Evolutionary conservation across 2,113 vertebrate genomes (phyloP), one percentile per base, ranked within the genome.

Genomic region (Sclerurus mexicanus): DNA sequence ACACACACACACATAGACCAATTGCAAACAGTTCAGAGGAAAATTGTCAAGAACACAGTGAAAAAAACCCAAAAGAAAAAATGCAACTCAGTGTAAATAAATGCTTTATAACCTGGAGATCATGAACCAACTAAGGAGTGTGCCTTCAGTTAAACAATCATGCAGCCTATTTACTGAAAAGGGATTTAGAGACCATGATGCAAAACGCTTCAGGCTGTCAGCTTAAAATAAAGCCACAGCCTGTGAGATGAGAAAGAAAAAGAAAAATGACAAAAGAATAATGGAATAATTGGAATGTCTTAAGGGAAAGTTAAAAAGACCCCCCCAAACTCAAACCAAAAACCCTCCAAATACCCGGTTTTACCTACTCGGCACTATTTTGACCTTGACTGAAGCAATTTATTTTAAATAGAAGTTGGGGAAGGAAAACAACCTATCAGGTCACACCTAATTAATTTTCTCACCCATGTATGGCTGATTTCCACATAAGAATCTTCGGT

Each of bases 81-180:
- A 96, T 66, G 85, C 86, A 97, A 94, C 88, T 97, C 94, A 89
- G 86, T 31, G 27, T 97, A 97, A 96, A 97, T 68, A 95, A 97
- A 94, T 91, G 92, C 89, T 97, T 92, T 97, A 92, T 91, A 97
- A 96, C 92, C 94, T 92, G 93, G 94, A 97, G 92, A 96, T 90
- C 89, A 93, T 83, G 94, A 97, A 96, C 79, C 95, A 96, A 80
- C 90, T 80, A 96, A 96, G 63, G 85, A 95, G 92, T 67, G 67
- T 90, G 85, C 95, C 92, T 96, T 97, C 80, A 86, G 83, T 87
- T 95, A 93, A 97, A 96, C 89, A 97, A 95, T 95, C 94, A 96
- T 97, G 95, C 96, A 97, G 66, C 47, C 56, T 93, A 90, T 85
- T 93, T 94, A 96, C 93, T 95, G 92, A 95, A 96, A 96, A 95